A percentile compares a stretch with the other conserved stretches of the same genome.
These are phyloP conservation scores for Brachymystax lenok DNA, from an alignment of 2,797 vertebrate species.

Conservation along the genomic window DNA sequence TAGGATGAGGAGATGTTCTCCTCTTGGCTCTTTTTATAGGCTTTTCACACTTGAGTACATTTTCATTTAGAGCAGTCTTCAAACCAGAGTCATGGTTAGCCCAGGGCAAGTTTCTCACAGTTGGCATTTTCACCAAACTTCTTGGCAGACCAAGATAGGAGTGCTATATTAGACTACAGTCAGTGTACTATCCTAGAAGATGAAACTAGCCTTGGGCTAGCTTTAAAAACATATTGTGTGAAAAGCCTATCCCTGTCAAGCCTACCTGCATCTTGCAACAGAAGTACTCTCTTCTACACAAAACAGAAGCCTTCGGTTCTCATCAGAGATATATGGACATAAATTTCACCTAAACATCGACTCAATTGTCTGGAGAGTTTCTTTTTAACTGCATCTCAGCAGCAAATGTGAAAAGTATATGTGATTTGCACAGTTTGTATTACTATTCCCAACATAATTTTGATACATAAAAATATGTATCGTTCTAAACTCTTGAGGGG, in stretches of 20 bases:
- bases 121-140: slow-evolving; percentile 8
- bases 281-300: slow-evolving; percentile 32
- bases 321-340: not conserved
- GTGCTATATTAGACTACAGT: not conserved
- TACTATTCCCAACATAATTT: not conserved
- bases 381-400: not conserved
- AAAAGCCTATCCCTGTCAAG: slow-evolving; percentile 42
- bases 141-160: not conserved
- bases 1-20: slow-evolving; percentile 28
- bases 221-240: slow-evolving; percentile 36
- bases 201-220: not conserved
- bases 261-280: slow-evolving; percentile 47
- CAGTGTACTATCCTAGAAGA: not conserved
- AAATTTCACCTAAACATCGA: not conserved
- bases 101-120: not conserved
- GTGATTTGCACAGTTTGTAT: not conserved
- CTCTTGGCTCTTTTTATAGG: slow-evolving; percentile 34
- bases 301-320: not conserved
- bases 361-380: not conserved
- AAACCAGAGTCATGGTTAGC: slow-evolving; percentile 27
- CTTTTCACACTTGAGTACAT: slow-evolving; percentile 55
- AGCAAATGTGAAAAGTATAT: not conserved
- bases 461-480: not conserved
- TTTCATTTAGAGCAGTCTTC: not conserved
- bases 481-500: not conserved